Evolutionary conservation across 2,113 vertebrate species (phyloP).

Genomic region (Octodon degus): DNA sequence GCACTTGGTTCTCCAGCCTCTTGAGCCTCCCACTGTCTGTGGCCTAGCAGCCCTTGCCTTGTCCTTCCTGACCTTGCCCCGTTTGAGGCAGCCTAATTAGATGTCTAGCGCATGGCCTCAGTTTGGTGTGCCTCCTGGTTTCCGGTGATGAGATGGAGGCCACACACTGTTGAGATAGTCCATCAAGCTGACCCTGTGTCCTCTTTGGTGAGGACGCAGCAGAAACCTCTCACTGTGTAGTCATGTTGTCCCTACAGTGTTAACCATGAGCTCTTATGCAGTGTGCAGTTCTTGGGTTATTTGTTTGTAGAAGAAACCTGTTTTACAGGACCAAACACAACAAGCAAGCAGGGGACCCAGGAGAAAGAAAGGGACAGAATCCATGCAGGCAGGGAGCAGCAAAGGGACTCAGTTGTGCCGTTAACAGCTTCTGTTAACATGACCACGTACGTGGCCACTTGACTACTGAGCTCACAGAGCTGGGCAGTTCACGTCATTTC

Average conservation of each 20-base stretch:
- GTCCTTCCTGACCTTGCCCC: background rate
- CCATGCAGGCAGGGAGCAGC: rapidly evolving
- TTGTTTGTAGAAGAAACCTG: background rate
- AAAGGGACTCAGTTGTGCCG: background rate
- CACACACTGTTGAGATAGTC: background rate
- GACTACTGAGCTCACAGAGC: background rate
- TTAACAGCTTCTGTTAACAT: background rate
- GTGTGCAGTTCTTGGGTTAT: background rate
- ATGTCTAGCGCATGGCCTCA: rapidly evolving
- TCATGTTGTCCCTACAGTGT: background rate
- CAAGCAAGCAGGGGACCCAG: background rate
- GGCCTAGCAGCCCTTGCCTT: background rate
- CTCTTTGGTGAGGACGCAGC: rapidly evolving
- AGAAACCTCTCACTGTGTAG: background rate
- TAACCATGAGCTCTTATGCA: background rate
- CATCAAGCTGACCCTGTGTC: rapidly evolving
- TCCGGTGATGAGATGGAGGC: background rate
- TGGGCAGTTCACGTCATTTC: background rate
- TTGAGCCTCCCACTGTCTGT: background rate
- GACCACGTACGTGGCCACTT: background rate
- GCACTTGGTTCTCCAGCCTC: background rate
- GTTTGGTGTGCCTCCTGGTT: background rate
- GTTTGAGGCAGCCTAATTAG: background rate
- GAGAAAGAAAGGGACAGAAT: background rate
- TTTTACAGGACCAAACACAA: background rate